These are phyloP conservation scores for Spinibarbus caldwelli DNA, from an alignment of 2,797 vertebrate genomes.

Conservation along the genomic window DNA sequence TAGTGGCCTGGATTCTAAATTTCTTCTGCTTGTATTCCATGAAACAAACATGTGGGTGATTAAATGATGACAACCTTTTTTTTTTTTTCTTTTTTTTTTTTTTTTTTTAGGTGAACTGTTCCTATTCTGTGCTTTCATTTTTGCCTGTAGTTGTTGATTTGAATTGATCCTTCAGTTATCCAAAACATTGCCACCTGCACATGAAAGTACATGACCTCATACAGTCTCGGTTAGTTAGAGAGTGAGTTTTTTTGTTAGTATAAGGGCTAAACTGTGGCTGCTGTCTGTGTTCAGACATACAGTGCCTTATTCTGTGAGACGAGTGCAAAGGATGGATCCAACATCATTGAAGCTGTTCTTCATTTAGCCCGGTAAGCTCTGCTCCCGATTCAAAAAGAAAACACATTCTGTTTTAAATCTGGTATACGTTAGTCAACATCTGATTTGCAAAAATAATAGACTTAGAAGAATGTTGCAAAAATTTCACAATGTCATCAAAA, in stretches of 20 bases:
- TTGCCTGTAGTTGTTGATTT: neutral
- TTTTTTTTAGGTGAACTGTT: neutral
- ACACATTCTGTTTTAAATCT: neutral
- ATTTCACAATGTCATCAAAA: neutral
- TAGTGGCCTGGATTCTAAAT: neutral
- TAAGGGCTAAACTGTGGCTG: constrained; percentile 47
- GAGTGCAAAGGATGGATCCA: constrained; percentile 91
- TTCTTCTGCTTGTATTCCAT: neutral
- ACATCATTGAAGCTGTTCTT: constrained; percentile 93
- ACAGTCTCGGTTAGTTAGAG: neutral
- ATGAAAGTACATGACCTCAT: neutral
- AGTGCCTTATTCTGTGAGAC: constrained; percentile 77
- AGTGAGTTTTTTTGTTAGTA: neutral
- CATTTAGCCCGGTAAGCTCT: constrained; percentile 90
- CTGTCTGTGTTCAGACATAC: constrained; percentile 73
- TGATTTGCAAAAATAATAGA: neutral
- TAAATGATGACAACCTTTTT: neutral
- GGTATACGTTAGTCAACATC: neutral
- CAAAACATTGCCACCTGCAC: neutral
- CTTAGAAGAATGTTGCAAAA: neutral
- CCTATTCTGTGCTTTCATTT: neutral
- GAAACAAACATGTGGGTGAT: neutral
- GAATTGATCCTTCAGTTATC: neutral
- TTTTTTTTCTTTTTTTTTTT: neutral
- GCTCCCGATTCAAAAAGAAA: neutral